Conservation (phyloP, 2,797 vertebrate species). For the Pyrocephalus nanus region DNA sequence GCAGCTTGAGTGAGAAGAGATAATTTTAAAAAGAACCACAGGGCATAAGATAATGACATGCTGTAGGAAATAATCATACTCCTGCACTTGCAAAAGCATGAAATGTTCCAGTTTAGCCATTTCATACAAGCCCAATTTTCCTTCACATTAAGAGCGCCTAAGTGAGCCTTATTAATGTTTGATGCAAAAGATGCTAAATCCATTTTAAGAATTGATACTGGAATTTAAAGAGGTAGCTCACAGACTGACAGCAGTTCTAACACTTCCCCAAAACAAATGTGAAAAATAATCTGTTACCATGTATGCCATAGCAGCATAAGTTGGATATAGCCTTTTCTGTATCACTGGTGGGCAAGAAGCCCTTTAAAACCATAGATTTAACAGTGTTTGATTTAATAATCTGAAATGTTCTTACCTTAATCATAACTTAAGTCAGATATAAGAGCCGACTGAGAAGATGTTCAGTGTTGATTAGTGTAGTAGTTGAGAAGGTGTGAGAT, state of each 20-base stretch:
- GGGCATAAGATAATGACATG: slow-evolving; percentile 66
- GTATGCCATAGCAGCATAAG: not conserved
- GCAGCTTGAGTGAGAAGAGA: slow-evolving; percentile 46
- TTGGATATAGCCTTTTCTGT: not conserved
- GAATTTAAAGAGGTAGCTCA: slow-evolving; percentile 47
- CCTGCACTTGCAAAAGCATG: slow-evolving; percentile 57
- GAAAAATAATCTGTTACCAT: not conserved
- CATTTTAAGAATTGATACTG: slow-evolving; percentile 51
- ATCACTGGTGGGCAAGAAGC: not conserved
- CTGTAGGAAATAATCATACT: slow-evolving; percentile 64
- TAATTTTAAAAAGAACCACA: slow-evolving; percentile 60
- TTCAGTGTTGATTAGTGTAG: not conserved
- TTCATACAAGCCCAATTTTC: slow-evolving; percentile 63
- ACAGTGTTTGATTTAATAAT: not conserved
- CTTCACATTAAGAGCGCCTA: slow-evolving; percentile 52
- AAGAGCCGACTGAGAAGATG: not conserved
- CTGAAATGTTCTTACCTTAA: not conserved
- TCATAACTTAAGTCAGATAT: not conserved
- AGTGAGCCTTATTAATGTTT: slow-evolving; percentile 68
- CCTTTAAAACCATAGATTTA: not conserved
- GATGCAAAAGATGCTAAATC: slow-evolving; percentile 53
- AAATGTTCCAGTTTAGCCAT: slow-evolving; percentile 61
- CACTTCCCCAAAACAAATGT: not conserved
- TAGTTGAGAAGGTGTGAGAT: slow-evolving; percentile 19
- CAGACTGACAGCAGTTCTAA: not conserved